Base-by-base conservation (phyloP, 2,888 invertebrate species). In the Troides oblongomaculatus region DNA sequence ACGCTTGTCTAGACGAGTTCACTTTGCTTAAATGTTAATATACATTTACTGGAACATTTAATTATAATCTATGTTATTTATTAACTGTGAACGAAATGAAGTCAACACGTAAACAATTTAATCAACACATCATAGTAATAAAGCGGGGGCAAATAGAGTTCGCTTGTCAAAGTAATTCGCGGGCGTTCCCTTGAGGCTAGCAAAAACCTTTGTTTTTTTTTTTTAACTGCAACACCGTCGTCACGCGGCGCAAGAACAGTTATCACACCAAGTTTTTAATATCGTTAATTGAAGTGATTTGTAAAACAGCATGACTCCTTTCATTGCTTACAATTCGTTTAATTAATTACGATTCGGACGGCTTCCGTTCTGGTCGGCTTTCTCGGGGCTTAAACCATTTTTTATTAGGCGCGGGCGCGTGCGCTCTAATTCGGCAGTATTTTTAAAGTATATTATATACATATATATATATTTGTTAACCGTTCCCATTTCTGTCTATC, bases 201-300 rank as follows among this genome's bases (percentile, higher is more conserved):
- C 72, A 62, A 68, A 71, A 72, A 64, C 62, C 63, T 64, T 71
- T 74, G 80, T 84, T 82, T 66, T 63, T 23, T 58, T 21, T 23
- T 46, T 0, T 46, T 12, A 12, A 58, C 56, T 23, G 82, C 81
- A 79, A 78, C 72, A 74, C 73, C 76, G 72, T 80, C 84, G 87
- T 85, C 89, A 88, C 86, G 87, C 86, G 80, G 83, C 75, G 79
- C 81, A 78, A 79, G 77, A 77, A 78, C 84, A 78, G 88, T 87
- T 88, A 90, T 89, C 86, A 87, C 86, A 83, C 83, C 78, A 84
- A 87, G 87, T 91, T 92, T 92, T 92, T 92, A 90, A 92, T 92
- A 90, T 90, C 83, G 89, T 90, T 92, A 92, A 92, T 92, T 92
- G 92, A 89, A 91, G 90, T 90, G 91, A 92, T 92, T 92, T 92